Percentiles rank a stretch among this genome's conserved stretches.
phyloP scores from a whole-genome alignment of 1,140 invertebrate species.

The Colletes gigas region DNA sequence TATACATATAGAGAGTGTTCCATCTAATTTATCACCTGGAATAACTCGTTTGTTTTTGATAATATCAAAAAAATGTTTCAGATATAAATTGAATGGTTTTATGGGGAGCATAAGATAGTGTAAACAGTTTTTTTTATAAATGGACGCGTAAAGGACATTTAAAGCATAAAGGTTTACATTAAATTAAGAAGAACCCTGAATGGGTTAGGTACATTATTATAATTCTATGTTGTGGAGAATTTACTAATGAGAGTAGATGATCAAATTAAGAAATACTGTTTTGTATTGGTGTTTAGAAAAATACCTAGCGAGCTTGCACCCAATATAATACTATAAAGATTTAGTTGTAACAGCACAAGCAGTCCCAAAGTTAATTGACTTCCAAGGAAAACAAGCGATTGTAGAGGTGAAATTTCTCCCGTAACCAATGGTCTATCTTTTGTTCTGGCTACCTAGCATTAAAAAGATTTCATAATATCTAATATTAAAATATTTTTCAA shows the following conservation, averaged over 20 bases:
- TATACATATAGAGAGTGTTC: no score
- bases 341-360: slow-evolving; percentile 92
- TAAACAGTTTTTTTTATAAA: no score
- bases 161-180: no score
- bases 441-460: slow-evolving; percentile 90
- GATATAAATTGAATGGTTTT: no score
- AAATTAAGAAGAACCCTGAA: no score
- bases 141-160: no score
- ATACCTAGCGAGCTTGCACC: slow-evolving; percentile 90
- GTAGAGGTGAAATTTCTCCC: slow-evolving; percentile 86
- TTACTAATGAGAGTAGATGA: not conserved
- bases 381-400: slow-evolving; percentile 91
- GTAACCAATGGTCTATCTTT: slow-evolving; percentile 91
- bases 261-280: slow-evolving; percentile 35
- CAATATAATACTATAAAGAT: slow-evolving; percentile 93
- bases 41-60: no score
- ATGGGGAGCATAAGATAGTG: no score
- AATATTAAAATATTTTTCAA: not conserved
- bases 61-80: no score
- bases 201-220: no score
- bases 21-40: no score
- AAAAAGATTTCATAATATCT: slow-evolving; percentile 38
- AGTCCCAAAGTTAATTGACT: slow-evolving; percentile 91
- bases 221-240: not conserved
- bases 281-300: slow-evolving; percentile 21